Evolutionary conservation across 2,797 vertebrate species (phyloP).

Genomic region (Catharus ustulatus): DNA sequence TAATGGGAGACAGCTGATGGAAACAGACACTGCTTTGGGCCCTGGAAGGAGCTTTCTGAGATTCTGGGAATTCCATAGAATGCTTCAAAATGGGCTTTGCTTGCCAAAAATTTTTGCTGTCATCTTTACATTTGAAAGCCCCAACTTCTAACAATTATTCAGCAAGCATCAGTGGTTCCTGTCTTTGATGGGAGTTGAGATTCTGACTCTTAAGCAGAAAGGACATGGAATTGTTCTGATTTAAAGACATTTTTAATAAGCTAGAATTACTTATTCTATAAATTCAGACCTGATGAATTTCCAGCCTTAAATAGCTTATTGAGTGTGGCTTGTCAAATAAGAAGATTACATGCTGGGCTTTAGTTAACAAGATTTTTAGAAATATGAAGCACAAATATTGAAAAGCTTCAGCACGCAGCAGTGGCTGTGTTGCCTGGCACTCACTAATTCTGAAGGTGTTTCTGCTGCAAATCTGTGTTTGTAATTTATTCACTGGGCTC

Average conservation of each 20-base stretch:
- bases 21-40: neutral
- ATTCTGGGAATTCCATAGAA: neutral
- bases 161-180: neutral
- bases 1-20: neutral
- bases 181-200: neutral
- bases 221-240: neutral
- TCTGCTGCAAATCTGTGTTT: neutral
- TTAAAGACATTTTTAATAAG: constrained; percentile 49
- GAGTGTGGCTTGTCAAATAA: constrained; percentile 24
- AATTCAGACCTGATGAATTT: constrained; percentile 48
- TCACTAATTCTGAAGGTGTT: neutral
- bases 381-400: constrained; percentile 24
- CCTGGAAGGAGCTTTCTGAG: neutral
- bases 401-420: neutral
- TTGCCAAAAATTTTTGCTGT: neutral
- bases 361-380: constrained; percentile 42
- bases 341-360: constrained; percentile 37
- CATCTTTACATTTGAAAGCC: neutral
- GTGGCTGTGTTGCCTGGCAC: neutral
- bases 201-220: constrained; percentile 15
- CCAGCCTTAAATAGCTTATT: constrained; percentile 38
- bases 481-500: neutral
- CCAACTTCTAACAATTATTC: neutral
- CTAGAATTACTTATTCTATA: constrained; percentile 16
- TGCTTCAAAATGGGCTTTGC: neutral